phyloP scores from a whole-genome alignment of 2,797 vertebrate genomes.

The Danionella dracula region DNA sequence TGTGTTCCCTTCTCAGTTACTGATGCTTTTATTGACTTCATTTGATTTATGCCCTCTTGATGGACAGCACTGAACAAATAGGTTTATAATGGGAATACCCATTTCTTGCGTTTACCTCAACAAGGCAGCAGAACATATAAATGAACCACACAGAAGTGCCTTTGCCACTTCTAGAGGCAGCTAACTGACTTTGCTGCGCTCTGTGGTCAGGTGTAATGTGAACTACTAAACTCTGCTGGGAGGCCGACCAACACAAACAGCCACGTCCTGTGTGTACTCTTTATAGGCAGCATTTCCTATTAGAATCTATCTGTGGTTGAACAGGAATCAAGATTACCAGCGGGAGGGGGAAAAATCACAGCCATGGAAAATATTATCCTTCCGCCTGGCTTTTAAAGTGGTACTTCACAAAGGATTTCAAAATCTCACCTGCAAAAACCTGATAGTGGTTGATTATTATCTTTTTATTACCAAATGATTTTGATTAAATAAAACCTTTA shows the following conservation, averaged over 20 bases:
- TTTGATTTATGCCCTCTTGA: slow-evolving; percentile 36
- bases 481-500: too few species aligned
- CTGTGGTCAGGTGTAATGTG: slow-evolving; percentile 40
- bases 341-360: slow-evolving; percentile 13
- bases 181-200: slow-evolving; percentile 36
- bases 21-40: slow-evolving; percentile 34
- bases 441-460: too few species aligned
- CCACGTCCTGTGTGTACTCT: slow-evolving; percentile 47
- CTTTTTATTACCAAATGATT: too few species aligned
- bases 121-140: slow-evolving; percentile 40
- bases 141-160: slow-evolving; percentile 29
- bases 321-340: slow-evolving; percentile 38
- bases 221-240: slow-evolving; percentile 45
- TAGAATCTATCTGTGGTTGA: slow-evolving; percentile 46
- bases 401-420: too few species aligned
- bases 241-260: slow-evolving; percentile 46
- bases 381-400: neutral
- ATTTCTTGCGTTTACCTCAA: slow-evolving; percentile 43
- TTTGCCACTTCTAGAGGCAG: slow-evolving; percentile 38
- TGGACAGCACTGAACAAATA: slow-evolving; percentile 31
- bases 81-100: slow-evolving; percentile 44
- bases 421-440: too few species aligned
- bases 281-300: slow-evolving; percentile 45
- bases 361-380: slow-evolving; percentile 44
- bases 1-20: neutral